phyloP scores from a whole-genome alignment of 2,888 invertebrate species.

The Sesia apiformis region DNA sequence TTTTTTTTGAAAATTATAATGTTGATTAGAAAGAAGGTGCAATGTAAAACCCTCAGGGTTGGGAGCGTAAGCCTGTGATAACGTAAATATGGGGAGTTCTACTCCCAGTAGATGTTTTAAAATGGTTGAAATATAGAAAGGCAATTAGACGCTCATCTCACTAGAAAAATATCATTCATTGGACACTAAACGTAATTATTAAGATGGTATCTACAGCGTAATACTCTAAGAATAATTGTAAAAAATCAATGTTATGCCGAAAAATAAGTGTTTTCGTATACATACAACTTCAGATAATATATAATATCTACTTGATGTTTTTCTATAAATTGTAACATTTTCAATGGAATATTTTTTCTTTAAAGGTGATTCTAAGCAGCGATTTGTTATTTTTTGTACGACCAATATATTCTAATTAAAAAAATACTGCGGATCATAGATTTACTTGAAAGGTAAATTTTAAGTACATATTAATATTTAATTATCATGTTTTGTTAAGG shows the following conservation, averaged over 20 bases:
- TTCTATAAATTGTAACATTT: conserved; percentile 39
- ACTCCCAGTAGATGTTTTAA: not conserved
- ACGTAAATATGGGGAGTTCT: conserved; percentile 23
- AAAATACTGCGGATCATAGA: not conserved
- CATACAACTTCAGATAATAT: conserved; percentile 22
- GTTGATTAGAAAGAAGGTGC: conserved; percentile 39
- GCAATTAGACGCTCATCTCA: conserved; percentile 42
- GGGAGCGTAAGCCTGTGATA: conserved; percentile 67
- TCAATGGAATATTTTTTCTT: conserved; percentile 12
- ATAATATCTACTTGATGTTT: conserved; percentile 34
- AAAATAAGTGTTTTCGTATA: conserved; percentile 57
- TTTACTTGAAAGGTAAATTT: conserved; percentile 1
- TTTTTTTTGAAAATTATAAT: conserved; percentile 10
- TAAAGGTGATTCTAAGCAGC: not conserved
- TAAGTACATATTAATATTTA: conserved; percentile 1
- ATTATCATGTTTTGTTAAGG: conserved; percentile 5
- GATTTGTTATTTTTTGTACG: conserved; percentile 4
- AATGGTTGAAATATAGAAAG: conserved; percentile 21
- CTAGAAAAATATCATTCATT: conserved; percentile 4
- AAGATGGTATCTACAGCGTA: conserved; percentile 35
- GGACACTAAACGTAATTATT: conserved; percentile 3
- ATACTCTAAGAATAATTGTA: conserved; percentile 23
- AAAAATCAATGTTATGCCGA: conserved; percentile 24
- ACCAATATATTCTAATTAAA: conserved; percentile 2
- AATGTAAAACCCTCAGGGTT: conserved; percentile 57